Base-by-base conservation (phyloP, 2,113 vertebrate species). In the Tiliqua scincoides region DNA sequence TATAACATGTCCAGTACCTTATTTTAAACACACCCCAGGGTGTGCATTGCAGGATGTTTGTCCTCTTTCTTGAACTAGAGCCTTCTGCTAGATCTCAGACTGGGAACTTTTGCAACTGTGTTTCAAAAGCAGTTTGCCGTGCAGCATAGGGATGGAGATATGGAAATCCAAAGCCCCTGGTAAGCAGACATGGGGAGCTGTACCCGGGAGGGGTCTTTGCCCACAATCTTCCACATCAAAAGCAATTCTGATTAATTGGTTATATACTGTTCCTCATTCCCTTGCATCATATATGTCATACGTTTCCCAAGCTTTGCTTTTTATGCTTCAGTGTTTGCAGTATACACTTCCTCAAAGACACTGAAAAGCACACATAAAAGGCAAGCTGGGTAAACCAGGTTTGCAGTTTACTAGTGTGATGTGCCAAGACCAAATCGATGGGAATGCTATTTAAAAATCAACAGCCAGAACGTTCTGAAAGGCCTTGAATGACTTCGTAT, bases 401-500 rank as follows among this genome's bases (percentile, higher is more conserved):
- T 73, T 71, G 11, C n/a, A 68, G 40, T 67, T 93, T 86, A 68
- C 54, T 40, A 9, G 3, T 52, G 43, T 48, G 52, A 3, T 61
- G 2, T 86, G 68, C 62, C 67, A 59, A 93, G 23, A 76, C 40
- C 88, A 89, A 63, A 76, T 21, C 57, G 86, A 76, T 89, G 87
- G 85, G 75, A 87, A 91, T 79, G 68, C 67, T 77, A 75, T 79
- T 83, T 78, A 37, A 93, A 85, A 17, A 48, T 77, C 43, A 52
- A 86, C 77, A 86, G 62, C 9, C 75, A n/a, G 78, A 85, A 23
- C 20, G 37, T 21, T 85, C 62, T 11, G 37, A 93, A 70, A 75
- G 54, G 84, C 68, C 54, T 72, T 73, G 83, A 70, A 88, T 91
- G 91, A 92, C 79, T 84, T 65, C 75, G 79, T 77, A 84, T 89